Evolutionary conservation across 2,797 vertebrate genomes (phyloP).

Genomic region (Gadopsis marmoratus): DNA sequence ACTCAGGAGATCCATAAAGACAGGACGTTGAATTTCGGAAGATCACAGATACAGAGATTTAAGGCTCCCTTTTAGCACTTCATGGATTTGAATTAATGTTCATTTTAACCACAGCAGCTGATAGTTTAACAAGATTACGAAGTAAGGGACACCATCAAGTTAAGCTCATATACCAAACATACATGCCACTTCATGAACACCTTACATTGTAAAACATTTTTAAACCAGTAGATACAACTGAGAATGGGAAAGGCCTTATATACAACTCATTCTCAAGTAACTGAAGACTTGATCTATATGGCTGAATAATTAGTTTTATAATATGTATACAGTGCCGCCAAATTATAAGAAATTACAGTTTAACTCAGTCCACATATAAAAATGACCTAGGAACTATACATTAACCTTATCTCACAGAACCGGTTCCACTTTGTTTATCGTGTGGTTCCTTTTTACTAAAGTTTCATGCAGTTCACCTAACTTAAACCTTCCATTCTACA

Average conservation of each 20-base stretch:
- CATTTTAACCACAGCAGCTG: slow-evolving; percentile 7
- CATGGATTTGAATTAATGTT: slow-evolving; percentile 1
- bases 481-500: neutral
- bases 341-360: neutral
- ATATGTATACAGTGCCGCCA: neutral
- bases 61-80: slow-evolving; percentile 10
- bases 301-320: neutral
- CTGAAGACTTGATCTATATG: neutral
- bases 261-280: neutral
- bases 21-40: slow-evolving; percentile 11
- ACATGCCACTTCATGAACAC: too few relatives aligned
- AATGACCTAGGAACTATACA: neutral
- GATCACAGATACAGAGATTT: neutral
- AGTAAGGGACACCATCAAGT: neutral
- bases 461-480: neutral
- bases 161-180: neutral
- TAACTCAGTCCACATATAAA: neutral
- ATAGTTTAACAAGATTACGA: neutral
- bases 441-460: slow-evolving; percentile 6
- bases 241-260: neutral
- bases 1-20: neutral
- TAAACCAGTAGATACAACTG: neutral
- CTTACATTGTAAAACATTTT: neutral
- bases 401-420: neutral
- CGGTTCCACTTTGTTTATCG: slow-evolving; percentile 4